Conservation (phyloP, 2,113 vertebrate genomes). For the Rhynchopsitta pachyrhyncha region DNA sequence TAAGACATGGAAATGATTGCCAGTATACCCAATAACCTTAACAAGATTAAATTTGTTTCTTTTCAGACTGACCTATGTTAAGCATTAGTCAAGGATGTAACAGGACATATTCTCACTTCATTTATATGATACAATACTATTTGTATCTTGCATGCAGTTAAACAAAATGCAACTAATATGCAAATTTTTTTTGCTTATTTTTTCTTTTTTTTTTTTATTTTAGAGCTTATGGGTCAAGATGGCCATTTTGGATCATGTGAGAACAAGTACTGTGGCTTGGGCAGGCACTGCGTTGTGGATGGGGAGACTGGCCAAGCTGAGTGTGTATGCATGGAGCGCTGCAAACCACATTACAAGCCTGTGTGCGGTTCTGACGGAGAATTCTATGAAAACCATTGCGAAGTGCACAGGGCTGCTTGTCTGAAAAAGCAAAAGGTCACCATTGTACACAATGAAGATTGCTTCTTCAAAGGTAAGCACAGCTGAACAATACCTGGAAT, state of each 20-base stretch:
- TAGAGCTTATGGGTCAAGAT: slow-evolving; percentile 76
- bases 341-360: slow-evolving; percentile 90
- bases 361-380: slow-evolving; percentile 94
- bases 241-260: slow-evolving; percentile 79
- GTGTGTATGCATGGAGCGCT: slow-evolving; percentile 87
- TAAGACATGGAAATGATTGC: background rate
- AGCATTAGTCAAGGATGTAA: slow-evolving; percentile 13
- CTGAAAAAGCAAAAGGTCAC: slow-evolving; percentile 84
- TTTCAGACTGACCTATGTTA: background rate
- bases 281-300: slow-evolving; percentile 85
- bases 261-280: slow-evolving; percentile 94
- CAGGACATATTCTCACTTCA: background rate
- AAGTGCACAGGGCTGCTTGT: slow-evolving; percentile 92
- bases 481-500: background rate
- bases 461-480: slow-evolving; percentile 91
- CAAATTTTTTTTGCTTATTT: background rate
- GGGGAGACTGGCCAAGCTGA: slow-evolving; percentile 80
- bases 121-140: slow-evolving; percentile 5
- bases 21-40: background rate
- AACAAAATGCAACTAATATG: background rate
- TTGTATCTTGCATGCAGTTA: background rate
- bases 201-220: background rate
- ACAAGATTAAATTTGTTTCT: slow-evolving; percentile 20
- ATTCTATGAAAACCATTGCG: slow-evolving; percentile 94
- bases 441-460: slow-evolving; percentile 92